Percentiles rank a stretch among this genome's conserved stretches.
Evolutionary conservation across 2,797 vertebrate genomes (phyloP).

Genomic region (Parauchenoglanis ngamensis): DNA sequence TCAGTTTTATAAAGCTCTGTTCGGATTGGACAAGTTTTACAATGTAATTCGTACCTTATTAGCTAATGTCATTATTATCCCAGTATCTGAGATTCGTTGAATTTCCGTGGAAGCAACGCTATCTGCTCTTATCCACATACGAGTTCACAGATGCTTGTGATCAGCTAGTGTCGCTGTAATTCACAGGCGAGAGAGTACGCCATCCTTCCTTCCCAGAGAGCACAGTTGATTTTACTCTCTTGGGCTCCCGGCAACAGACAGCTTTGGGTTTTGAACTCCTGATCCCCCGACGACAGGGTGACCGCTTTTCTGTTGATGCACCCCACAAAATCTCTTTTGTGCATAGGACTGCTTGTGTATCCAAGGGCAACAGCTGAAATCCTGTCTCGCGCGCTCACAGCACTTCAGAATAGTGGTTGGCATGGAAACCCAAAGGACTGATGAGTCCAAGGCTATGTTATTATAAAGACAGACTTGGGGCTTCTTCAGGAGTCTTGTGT

Average conservation of each 20-base stretch:
- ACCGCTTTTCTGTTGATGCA: background rate
- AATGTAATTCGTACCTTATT: background rate
- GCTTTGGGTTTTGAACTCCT: background rate
- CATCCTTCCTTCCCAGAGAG: background rate
- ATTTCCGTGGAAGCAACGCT: too few relatives aligned
- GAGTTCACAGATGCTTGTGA: background rate
- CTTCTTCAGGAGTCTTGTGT: background rate
- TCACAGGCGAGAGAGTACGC: background rate
- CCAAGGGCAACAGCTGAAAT: conserved; percentile 6
- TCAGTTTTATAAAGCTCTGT: background rate
- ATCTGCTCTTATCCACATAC: background rate
- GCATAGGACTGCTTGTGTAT: background rate
- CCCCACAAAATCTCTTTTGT: background rate
- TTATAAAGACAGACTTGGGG: background rate
- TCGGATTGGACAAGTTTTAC: background rate
- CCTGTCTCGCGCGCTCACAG: background rate
- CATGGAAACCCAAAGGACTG: conserved; percentile 23
- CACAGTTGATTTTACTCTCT: background rate
- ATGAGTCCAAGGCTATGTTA: background rate
- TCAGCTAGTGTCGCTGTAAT: background rate
- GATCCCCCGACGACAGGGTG: background rate
- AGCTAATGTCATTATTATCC: background rate
- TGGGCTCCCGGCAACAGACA: background rate
- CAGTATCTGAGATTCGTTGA: background rate
- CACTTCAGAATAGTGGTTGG: conserved; percentile 11